These are phyloP conservation scores for Thyatira batis DNA, from an alignment of 2,888 invertebrate species.

Conservation along the genomic window DNA sequence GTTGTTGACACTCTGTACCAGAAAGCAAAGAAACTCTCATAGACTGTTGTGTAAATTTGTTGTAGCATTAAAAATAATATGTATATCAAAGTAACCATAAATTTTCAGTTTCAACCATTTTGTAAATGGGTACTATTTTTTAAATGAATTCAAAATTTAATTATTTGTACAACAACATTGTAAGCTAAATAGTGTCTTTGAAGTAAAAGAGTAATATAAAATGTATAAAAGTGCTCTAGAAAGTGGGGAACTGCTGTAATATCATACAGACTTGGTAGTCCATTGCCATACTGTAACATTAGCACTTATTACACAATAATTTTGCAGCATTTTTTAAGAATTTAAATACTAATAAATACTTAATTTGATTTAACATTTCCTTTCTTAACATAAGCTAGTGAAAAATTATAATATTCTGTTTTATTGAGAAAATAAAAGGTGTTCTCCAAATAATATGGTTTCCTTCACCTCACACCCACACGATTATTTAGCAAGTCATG, in stretches of 20 bases:
- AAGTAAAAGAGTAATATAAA: conserved; percentile 37
- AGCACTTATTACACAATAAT: conserved; percentile 33
- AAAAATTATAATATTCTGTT: conserved; percentile 80
- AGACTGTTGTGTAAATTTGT: conserved; percentile 71
- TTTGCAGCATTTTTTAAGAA: conserved; percentile 55
- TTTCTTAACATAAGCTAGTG: conserved; percentile 75
- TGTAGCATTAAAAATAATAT: conserved; percentile 74
- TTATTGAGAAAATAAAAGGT: conserved; percentile 78
- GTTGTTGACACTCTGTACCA: conserved; percentile 99
- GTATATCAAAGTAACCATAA: conserved; percentile 74
- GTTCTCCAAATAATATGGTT: conserved; percentile 69
- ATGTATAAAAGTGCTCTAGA: conserved; percentile 28
- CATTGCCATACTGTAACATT: conserved; percentile 20
- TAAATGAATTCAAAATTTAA: conserved; percentile 63
- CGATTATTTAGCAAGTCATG: conserved; percentile 62
- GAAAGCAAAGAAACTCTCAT: conserved; percentile 99
- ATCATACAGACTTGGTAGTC: conserved; percentile 21
- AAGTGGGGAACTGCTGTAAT: conserved; percentile 50
- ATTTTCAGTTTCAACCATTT: conserved; percentile 64
- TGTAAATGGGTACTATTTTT: conserved; percentile 58
- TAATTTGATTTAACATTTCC: conserved; percentile 59
- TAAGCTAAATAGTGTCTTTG: conserved; percentile 47
- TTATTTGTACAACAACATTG: conserved; percentile 54
- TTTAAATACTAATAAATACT: conserved; percentile 63
- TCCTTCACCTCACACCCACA: conserved; percentile 54